Evolutionary conservation across 2,113 vertebrate genomes (phyloP).

Genomic region (Grammomys surdaster): DNA sequence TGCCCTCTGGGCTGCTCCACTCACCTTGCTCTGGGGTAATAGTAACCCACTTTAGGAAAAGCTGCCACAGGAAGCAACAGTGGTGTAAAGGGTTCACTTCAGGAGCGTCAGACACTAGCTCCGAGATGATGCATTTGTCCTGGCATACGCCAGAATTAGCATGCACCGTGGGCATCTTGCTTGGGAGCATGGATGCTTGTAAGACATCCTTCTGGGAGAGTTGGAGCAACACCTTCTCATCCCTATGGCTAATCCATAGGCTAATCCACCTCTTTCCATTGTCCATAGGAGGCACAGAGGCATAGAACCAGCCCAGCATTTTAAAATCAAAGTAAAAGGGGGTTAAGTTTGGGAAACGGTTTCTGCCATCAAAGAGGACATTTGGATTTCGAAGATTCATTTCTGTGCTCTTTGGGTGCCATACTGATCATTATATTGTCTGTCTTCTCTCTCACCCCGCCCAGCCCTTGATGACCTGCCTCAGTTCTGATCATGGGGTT

Average conservation of each 20-base stretch:
- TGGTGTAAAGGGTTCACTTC: not conserved
- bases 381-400: not conserved
- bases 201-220: conserved; percentile 23
- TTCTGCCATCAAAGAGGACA: not conserved
- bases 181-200: not conserved
- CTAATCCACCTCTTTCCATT: not conserved
- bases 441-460: not conserved
- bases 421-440: not conserved
- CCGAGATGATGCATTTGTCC: not conserved
- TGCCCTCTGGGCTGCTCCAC: not conserved
- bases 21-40: not conserved
- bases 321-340: conserved; percentile 29
- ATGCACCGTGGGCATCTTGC: not conserved
- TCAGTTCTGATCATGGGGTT: conserved; percentile 75
- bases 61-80: not conserved
- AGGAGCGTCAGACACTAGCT: not conserved
- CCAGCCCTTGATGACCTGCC: not conserved
- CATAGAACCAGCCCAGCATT: not conserved
- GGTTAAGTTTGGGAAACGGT: not conserved
- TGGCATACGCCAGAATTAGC: not conserved
- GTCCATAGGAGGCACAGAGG: not conserved
- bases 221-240: not conserved
- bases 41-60: not conserved
- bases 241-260: not conserved
- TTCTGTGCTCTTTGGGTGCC: not conserved